A percentile compares a stretch with the other conserved stretches of the same genome.
These are phyloP conservation scores for Rhea pennata DNA, from an alignment of 2,113 vertebrate species.

Conservation along the genomic window DNA sequence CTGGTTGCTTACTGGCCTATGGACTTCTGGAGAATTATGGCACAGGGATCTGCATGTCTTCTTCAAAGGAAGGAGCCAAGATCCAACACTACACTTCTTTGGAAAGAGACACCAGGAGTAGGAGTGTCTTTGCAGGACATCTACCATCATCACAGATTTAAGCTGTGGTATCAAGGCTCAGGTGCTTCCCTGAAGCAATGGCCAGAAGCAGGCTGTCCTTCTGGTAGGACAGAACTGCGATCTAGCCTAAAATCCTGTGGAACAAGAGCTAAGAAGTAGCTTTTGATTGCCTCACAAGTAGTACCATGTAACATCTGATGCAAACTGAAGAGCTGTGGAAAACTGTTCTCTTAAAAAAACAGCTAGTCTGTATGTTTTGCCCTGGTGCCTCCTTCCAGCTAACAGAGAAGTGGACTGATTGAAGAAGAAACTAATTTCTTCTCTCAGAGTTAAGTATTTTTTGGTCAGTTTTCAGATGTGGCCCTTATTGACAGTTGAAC, in stretches of 20 bases:
- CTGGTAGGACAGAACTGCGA: not conserved
- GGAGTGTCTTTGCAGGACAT: not conserved
- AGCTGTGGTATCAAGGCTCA: not conserved
- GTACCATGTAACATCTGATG: accelerated
- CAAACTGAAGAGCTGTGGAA: not conserved
- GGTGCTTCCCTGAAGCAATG: not conserved
- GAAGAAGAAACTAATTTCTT: not conserved
- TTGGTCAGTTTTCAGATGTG: not conserved
- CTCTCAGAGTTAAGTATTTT: not conserved
- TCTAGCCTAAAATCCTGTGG: not conserved
- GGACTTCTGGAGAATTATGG: not conserved
- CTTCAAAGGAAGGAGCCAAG: not conserved
- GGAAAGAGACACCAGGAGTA: not conserved
- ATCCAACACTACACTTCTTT: not conserved
- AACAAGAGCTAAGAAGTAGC: not conserved
- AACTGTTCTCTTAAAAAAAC: not conserved
- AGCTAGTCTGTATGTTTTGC: not conserved
- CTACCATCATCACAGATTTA: not conserved
- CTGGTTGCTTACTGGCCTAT: not conserved
- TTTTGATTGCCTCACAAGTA: not conserved
- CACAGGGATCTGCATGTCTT: not conserved
- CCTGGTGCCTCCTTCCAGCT: not conserved
- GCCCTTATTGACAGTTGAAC: not conserved
- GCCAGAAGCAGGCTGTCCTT: not conserved
- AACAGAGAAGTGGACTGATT: not conserved